Evolutionary conservation across 2,797 vertebrate species (phyloP).

Genomic region (Spea hammondii): DNA sequence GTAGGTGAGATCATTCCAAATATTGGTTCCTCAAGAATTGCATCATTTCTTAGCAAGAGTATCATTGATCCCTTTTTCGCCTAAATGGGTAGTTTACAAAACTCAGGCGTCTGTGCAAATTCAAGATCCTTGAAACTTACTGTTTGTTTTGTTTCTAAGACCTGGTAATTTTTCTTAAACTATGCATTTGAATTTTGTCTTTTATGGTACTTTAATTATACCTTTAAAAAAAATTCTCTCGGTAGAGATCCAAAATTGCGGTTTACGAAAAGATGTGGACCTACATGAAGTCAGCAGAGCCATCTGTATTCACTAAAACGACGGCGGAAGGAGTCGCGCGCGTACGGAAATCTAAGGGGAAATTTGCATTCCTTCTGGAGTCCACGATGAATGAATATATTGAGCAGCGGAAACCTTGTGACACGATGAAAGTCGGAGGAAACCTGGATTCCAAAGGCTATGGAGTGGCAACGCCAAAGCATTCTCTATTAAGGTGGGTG

Average conservation of each 20-base stretch:
- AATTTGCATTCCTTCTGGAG: slow-evolving; percentile 98
- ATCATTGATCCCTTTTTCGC: no score
- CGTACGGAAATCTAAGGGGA: slow-evolving; percentile 97
- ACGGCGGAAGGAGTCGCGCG: slow-evolving; percentile 94
- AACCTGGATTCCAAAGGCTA: slow-evolving; percentile 99
- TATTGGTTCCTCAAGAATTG: no score
- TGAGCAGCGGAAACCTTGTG: slow-evolving; percentile 97
- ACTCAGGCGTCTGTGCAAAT: no score
- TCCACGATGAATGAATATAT: slow-evolving; percentile 99
- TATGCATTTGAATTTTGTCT: background rate
- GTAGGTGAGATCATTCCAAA: no score
- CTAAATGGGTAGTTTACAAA: no score
- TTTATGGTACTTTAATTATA: background rate
- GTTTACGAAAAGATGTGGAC: slow-evolving; percentile 99
- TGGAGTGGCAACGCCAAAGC: slow-evolving; percentile 96
- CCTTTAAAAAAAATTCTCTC: slow-evolving; percentile 9
- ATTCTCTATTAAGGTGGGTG: slow-evolving; percentile 99
- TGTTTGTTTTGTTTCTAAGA: no score
- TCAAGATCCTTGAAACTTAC: no score
- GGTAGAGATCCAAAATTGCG: slow-evolving; percentile 97
- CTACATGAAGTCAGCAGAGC: slow-evolving; percentile 98
- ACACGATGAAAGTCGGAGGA: slow-evolving; percentile 99
- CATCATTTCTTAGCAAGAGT: no score
- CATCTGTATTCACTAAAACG: slow-evolving; percentile 95
- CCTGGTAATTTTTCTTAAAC: no score